These are phyloP conservation scores for Calameuta filiformis DNA, from an alignment of 2,888 invertebrate genomes.

Conservation along the genomic window DNA sequence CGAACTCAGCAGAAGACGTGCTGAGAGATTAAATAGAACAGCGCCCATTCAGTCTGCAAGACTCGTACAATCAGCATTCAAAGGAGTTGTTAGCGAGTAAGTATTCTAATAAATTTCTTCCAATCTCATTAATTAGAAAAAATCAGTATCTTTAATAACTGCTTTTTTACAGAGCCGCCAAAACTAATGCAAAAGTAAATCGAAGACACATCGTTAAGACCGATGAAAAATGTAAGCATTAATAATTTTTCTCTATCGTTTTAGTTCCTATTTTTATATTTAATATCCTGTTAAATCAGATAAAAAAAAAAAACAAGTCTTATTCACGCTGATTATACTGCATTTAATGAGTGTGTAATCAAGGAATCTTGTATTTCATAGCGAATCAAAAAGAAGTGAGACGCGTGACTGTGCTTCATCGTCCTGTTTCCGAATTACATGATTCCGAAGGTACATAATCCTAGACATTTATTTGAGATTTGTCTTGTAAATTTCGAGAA, in stretches of 20 bases:
- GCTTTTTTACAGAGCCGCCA: slow-evolving; percentile 47
- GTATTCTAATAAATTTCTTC: slow-evolving; percentile 24
- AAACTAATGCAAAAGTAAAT: slow-evolving; percentile 54
- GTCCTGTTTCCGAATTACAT: slow-evolving; percentile 49
- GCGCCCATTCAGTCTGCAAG: slow-evolving; percentile 65
- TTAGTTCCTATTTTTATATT: neutral
- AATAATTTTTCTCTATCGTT: neutral
- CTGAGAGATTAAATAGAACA: slow-evolving; percentile 66
- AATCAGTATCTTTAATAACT: neutral
- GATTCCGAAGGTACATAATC: slow-evolving; percentile 50
- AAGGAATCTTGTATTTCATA: slow-evolving; percentile 19
- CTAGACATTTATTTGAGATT: neutral
- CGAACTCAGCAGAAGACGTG: slow-evolving; percentile 69
- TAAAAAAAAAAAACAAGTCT: neutral
- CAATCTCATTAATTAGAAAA: neutral
- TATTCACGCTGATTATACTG: neutral
- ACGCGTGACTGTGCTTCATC: slow-evolving; percentile 54
- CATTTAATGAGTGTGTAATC: neutral
- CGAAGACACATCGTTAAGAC: slow-evolving; percentile 52
- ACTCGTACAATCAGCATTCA: slow-evolving; percentile 68
- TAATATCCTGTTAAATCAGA: neutral
- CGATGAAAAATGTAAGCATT: slow-evolving; percentile 55
- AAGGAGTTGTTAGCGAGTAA: slow-evolving; percentile 69
- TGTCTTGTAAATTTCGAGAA: neutral
- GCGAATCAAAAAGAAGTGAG: slow-evolving; percentile 54